These are phyloP conservation scores for Rhincodon typus DNA, from an alignment of 2,797 vertebrate genomes.

Conservation along the genomic window DNA sequence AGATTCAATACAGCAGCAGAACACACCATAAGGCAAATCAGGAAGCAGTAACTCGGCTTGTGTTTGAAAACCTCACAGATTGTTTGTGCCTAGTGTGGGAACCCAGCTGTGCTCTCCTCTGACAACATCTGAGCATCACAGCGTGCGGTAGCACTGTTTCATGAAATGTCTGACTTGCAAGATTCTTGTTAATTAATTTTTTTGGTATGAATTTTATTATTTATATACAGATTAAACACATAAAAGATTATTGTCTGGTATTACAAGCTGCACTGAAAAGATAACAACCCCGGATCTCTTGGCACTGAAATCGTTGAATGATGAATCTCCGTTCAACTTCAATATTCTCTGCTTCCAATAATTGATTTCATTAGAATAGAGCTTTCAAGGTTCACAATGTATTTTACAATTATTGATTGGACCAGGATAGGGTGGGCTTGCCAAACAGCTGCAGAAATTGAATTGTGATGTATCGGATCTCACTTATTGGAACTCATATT, in stretches of 20 bases:
- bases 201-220: neutral
- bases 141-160: neutral
- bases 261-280: conserved; percentile 25
- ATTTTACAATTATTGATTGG: conserved; percentile 26
- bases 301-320: neutral
- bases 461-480: neutral
- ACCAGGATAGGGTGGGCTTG: too few species aligned
- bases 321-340: neutral
- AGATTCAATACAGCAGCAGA: neutral
- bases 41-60: neutral
- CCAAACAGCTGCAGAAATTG: neutral
- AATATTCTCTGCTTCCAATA: conserved; percentile 26
- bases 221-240: neutral
- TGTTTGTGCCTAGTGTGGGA: neutral
- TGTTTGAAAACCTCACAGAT: neutral
- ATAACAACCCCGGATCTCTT: neutral
- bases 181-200: conserved; percentile 15
- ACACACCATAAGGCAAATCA: neutral
- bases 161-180: neutral
- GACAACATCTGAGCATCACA: neutral
- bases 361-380: neutral
- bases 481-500: neutral
- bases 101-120: neutral
- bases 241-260: conserved; percentile 24
- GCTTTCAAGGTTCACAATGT: neutral